Percentiles rank a stretch among this genome's conserved stretches.
Evolutionary conservation across 2,888 invertebrate genomes (phyloP).

Genomic region (Diachrysia chrysitis): DNA sequence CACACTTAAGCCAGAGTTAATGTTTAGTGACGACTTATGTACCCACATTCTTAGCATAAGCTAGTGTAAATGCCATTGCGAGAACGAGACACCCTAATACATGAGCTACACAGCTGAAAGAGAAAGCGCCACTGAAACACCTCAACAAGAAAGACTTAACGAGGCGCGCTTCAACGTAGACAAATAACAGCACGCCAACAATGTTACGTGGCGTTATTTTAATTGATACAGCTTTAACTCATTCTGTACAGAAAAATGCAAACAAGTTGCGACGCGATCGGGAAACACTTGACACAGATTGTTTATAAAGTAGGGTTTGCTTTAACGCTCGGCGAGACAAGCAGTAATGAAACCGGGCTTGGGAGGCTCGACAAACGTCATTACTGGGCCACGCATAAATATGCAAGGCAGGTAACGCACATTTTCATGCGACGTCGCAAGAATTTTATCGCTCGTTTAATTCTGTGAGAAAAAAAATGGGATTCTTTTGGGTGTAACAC

Average conservation of each 20-base stretch:
- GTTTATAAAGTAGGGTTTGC: conserved; percentile 81
- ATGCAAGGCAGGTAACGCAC: conserved; percentile 89
- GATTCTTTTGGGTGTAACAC: conserved; percentile 84
- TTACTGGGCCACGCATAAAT: conserved; percentile 88
- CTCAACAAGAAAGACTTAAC: conserved; percentile 69
- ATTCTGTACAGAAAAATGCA: conserved; percentile 74
- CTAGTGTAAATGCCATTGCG: conserved; percentile 66
- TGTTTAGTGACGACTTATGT: conserved; percentile 84
- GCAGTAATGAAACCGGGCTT: conserved; percentile 82
- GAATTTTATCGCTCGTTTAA: conserved; percentile 89
- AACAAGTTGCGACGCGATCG: conserved; percentile 78
- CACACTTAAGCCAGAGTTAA: conserved; percentile 83
- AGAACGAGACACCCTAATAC: conserved; percentile 65
- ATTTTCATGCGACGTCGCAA: conserved; percentile 89
- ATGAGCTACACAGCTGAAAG: conserved; percentile 62
- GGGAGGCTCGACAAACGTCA: conserved; percentile 85
- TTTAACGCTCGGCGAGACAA: conserved; percentile 75
- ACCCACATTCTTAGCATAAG: conserved; percentile 81
- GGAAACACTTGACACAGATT: conserved; percentile 83
- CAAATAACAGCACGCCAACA: conserved; percentile 65
- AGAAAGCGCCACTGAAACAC: conserved; percentile 60
- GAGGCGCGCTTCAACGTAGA: conserved; percentile 67
- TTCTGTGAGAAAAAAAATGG: conserved; percentile 87
- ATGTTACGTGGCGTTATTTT: conserved; percentile 68
- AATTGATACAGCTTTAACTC: conserved; percentile 76